Evolutionary conservation across 53 echinoderm and acorn worm species (phyloP), one percentile per base, ranked within the genome.

Genomic region (Antedon mediterranea): DNA sequence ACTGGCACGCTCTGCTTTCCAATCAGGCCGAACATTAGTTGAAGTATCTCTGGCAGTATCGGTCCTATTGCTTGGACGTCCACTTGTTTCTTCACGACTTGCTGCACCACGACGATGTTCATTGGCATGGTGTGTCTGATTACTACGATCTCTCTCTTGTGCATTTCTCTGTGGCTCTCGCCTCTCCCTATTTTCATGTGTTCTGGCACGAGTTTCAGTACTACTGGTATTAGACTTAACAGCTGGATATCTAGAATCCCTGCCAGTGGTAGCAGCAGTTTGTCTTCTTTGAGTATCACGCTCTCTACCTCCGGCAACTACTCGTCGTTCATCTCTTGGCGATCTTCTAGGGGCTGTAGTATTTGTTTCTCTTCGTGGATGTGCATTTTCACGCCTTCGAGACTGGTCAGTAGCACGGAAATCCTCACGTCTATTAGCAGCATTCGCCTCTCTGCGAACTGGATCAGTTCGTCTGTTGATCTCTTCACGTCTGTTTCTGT

Each of bases 321-420:
- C 57, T 57, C 57, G 11, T 57, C 57, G 57, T 57, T 57, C 57
- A 57, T 57, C 57, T 26, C 57, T 57, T 18, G 57, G 57, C 23
- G 57, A 57, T 57, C 57, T 57, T 57, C 57, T 57, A 2, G 57
- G 11, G 23, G 57, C 57, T 57, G 57, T 57, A 57, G 37, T 26
- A 57, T 57, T 57, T 57, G 57, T 23, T 15, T 57, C 57, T 57
- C 57, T 57, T 11, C 57, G 57, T 18, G 11, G 2, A 15, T 13
- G 57, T 73, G 78, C n/a, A 79, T 28, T 82, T 79, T 82, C 9
- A 27, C 79, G 75, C 28, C 78, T 75, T 3, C 78, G 82, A n/a
- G 82, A 82, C 71, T 77, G 81, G 26, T 81, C 86, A 75, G 82
- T 82, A 28, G 82, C 75, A 28, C 82, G 78, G 84, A 84, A 84